A percentile compares a stretch with the other conserved stretches of the same genome.
Conservation (phyloP, 2,888 invertebrate species). For the Phasia obesa region DNA sequence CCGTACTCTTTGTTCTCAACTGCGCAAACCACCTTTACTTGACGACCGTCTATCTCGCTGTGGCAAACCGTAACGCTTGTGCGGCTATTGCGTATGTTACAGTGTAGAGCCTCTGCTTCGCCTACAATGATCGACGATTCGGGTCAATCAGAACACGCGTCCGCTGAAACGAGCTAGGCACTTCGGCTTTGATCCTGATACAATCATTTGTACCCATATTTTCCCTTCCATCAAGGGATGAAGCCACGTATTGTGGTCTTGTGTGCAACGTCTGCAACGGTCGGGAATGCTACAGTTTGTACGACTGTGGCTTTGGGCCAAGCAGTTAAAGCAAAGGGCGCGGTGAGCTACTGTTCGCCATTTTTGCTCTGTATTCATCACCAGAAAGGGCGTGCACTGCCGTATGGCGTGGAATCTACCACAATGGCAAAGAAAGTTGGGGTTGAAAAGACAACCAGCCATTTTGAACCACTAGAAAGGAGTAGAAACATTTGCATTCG, state of each 20-base stretch:
- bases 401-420: not conserved
- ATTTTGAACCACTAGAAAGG: not conserved
- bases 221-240: too few species aligned
- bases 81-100: not conserved
- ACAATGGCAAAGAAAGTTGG: not conserved
- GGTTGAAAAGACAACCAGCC: not conserved
- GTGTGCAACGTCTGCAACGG: not conserved
- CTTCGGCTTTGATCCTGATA: too few species aligned
- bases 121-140: not conserved
- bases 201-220: too few species aligned
- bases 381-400: not conserved
- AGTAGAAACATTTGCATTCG: not conserved
- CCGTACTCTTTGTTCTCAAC: not conserved
- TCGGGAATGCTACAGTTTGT: not conserved
- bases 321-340: constrained; percentile 2
- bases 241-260: constrained; percentile 3
- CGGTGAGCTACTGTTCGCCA: not conserved
- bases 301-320: not conserved
- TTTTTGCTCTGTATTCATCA: not conserved
- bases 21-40: not conserved
- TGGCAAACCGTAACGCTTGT: not conserved
- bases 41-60: not conserved
- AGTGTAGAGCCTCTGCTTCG: not conserved
- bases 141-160: constrained; percentile 10
- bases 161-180: too few species aligned